These are phyloP conservation scores for Mycogona germanica DNA, from an alignment of 2,888 invertebrate genomes.

Conservation along the genomic window DNA sequence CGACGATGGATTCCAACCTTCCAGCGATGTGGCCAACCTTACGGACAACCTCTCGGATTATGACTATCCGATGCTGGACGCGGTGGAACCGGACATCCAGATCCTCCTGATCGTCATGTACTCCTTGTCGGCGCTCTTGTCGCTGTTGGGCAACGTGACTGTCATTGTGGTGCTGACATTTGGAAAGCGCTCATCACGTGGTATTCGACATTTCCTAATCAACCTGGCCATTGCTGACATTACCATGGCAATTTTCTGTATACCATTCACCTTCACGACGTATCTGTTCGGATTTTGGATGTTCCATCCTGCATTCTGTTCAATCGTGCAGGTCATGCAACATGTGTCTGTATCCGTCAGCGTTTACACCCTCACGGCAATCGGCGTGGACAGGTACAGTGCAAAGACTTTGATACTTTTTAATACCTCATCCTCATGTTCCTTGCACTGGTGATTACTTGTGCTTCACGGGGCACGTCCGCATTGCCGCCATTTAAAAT, in stretches of 20 bases:
- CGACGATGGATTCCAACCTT: too few relatives aligned
- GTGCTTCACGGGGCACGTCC: too few relatives aligned
- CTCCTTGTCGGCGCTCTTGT: slow-evolving; percentile 36
- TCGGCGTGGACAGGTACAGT: slow-evolving; percentile 39
- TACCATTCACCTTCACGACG: slow-evolving; percentile 41
- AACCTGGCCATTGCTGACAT: slow-evolving; percentile 42
- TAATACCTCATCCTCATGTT: too few relatives aligned
- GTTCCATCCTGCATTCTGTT: slow-evolving; percentile 39
- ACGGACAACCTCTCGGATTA: too few relatives aligned
- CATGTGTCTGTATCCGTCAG: slow-evolving; percentile 37
- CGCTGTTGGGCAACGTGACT: slow-evolving; percentile 37
- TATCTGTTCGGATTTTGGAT: slow-evolving; percentile 38
- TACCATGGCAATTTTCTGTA: slow-evolving; percentile 42
- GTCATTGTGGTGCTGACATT: slow-evolving; percentile 38
- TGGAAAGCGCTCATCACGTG: slow-evolving; percentile 34
- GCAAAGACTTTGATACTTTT: too few relatives aligned
- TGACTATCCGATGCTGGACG: slow-evolving; percentile 27
- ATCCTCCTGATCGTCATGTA: slow-evolving; percentile 35
- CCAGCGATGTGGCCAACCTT: too few relatives aligned
- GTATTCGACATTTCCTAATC: slow-evolving; percentile 35
- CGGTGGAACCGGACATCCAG: slow-evolving; percentile 24
- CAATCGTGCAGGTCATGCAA: slow-evolving; percentile 39
- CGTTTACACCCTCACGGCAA: slow-evolving; percentile 39
- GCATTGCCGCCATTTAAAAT: too few relatives aligned
- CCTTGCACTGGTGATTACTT: too few relatives aligned